Conservation (phyloP, 2,113 vertebrate species). For the Larimichthys polyactis region DNA sequence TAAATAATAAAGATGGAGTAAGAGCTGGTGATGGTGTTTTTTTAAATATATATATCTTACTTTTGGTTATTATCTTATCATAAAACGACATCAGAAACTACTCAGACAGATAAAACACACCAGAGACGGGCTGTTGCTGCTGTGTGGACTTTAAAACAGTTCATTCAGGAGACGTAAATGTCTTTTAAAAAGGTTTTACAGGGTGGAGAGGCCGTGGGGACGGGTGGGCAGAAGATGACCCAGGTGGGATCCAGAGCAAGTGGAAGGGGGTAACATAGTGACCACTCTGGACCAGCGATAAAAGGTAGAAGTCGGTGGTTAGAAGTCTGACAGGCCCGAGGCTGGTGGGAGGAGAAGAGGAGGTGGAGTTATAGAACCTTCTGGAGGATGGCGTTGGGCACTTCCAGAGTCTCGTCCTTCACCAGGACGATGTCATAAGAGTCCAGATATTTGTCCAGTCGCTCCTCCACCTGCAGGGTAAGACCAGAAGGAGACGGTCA, state of each 20-base stretch:
- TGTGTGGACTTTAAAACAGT: slow-evolving; percentile 58
- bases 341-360: not conserved
- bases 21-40: not conserved
- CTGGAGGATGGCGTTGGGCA: slow-evolving; percentile 96
- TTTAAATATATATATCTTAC: not conserved
- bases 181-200: slow-evolving; percentile 58
- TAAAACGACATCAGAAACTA: slow-evolving; percentile 22
- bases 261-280: not conserved
- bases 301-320: not conserved
- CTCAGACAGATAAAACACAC: slow-evolving; percentile 32
- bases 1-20: slow-evolving; percentile 54
- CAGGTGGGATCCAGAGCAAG: slow-evolving; percentile 16
- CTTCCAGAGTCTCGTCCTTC: slow-evolving; percentile 95
- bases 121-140: slow-evolving; percentile 37
- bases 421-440: slow-evolving; percentile 97
- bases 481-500: not conserved
- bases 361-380: slow-evolving; percentile 90
- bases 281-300: not conserved
- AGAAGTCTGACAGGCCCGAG: slow-evolving; percentile 6
- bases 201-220: not conserved
- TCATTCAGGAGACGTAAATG: slow-evolving; percentile 47
- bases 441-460: slow-evolving; percentile 96
- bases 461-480: slow-evolving; percentile 91
- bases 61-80: slow-evolving; percentile 37
- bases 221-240: not conserved